Base-by-base conservation (phyloP, 2,888 invertebrate species). In the Eilema sororculum region DNA sequence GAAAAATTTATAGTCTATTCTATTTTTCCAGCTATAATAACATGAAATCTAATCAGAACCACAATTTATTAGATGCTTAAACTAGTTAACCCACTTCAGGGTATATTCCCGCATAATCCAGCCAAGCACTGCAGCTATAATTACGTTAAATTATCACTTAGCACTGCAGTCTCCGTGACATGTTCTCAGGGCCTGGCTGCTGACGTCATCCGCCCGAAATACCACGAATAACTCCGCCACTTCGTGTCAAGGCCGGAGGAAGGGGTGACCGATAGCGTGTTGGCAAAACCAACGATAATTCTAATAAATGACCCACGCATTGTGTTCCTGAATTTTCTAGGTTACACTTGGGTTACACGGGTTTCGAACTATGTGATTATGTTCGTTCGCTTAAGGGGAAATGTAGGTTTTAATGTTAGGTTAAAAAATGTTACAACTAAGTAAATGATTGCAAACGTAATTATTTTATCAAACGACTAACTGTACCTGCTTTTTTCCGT, bases 251-350 rank as follows among this genome's bases (percentile, higher is more conserved):
- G 84, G 82, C 69, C 79, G 77, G 64, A 62, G 69, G 74, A 80
- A 77, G 84, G 84, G 83, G 80, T 82, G 82, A 74, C 75, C 76
- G 74, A 75, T 81, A 71, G 83, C 80, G 77, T 81, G 82, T 70
- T 74, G 52, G 69, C 71, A 61, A 73, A 81, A 76, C 74, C 75
- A 73, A 74, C 76, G 65, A 74, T 73, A 82, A 82, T 71, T 78
- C 81, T 78, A 80, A 80, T 82, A 81, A 68, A 82, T 80, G 74
- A 69, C 69, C 68, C 78, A 72, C 69, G 68, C 67, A 72, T 58
- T 74, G 74, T 78, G 80, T 74, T 71, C 64, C 67, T 70, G 67
- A 62, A 65, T 64, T 68, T 56, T 56, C 58, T 64, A 63, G 65
- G 68, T 75, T 72, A 37, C 12, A 37, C 33, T 37, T 37, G 33